Conservation (phyloP, 2,888 invertebrate genomes). For the Pristionchus fissidentatus region DNA sequence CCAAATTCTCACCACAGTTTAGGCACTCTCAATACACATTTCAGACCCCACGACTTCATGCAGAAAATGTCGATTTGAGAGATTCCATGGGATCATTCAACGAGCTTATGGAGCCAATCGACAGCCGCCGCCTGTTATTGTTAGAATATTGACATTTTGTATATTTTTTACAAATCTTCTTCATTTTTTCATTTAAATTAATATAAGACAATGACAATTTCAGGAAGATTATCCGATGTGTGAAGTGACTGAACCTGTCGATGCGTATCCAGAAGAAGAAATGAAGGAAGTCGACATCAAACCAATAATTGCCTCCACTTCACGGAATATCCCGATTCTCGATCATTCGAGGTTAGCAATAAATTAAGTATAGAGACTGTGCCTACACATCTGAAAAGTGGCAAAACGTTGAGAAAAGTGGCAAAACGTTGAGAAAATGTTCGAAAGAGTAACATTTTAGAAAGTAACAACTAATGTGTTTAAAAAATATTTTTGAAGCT, state of each 20-base stretch:
- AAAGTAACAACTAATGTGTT: background rate
- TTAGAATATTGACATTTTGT: background rate
- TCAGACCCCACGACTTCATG: slow-evolving; percentile 20
- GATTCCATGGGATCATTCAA: background rate
- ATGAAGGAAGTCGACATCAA: slow-evolving; percentile 9
- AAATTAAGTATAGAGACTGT: background rate
- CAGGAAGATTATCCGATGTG: background rate
- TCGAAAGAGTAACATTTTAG: background rate
- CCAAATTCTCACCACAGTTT: background rate
- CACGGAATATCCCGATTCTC: too few species aligned
- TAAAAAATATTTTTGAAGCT: background rate
- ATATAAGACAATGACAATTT: background rate
- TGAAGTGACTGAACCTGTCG: background rate
- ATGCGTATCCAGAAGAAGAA: background rate
- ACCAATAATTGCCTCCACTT: background rate
- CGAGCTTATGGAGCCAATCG: background rate
- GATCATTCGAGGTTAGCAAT: slow-evolving; percentile 22
- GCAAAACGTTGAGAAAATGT: background rate
- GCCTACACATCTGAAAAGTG: background rate
- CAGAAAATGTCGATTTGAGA: background rate
- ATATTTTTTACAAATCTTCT: background rate
- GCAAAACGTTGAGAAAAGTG: background rate
- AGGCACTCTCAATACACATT: background rate
- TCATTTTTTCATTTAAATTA: background rate
- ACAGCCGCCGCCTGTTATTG: background rate